Evolutionary conservation across 2,113 vertebrate species (phyloP).

Genomic region (Zosterops pallidus): DNA sequence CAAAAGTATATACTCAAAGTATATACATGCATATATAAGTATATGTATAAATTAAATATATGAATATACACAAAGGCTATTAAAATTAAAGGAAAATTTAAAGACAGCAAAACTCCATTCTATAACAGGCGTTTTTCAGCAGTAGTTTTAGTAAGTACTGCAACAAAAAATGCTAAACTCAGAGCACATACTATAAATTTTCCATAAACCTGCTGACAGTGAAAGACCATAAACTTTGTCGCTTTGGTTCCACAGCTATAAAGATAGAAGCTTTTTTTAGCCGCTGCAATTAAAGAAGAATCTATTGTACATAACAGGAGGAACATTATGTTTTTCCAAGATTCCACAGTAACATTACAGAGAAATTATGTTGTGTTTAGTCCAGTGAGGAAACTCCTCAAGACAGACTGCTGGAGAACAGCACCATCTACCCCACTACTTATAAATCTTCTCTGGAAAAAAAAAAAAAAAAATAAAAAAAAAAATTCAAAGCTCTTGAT

Average conservation of each 20-base stretch:
- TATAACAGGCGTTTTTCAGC: background rate
- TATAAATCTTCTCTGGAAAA: background rate
- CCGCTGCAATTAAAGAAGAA: conserved; percentile 66
- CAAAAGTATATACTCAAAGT: background rate
- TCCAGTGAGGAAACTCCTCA: conserved; percentile 56
- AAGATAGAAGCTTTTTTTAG: conserved; percentile 67
- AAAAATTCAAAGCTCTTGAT: background rate
- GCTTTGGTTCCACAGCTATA: conserved; percentile 52
- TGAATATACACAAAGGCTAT: background rate
- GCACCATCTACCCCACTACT: conserved; percentile 51
- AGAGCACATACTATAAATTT: conserved; percentile 39
- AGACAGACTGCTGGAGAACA: conserved; percentile 58
- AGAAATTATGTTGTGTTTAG: conserved; percentile 48
- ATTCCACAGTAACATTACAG: conserved; percentile 65
- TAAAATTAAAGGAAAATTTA: background rate
- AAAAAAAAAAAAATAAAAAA: background rate
- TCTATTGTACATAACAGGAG: conserved; percentile 56
- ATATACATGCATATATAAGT: background rate
- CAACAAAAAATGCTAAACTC: conserved; percentile 25
- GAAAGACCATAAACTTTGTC: conserved; percentile 48
- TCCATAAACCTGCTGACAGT: conserved; percentile 51
- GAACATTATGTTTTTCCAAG: conserved; percentile 70
- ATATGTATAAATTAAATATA: background rate
- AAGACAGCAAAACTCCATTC: background rate
- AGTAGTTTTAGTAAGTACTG: background rate